A percentile compares a stretch with the other conserved stretches of the same genome.
phyloP scores from a whole-genome alignment of 2,113 vertebrate genomes.

The Canis aureus region DNA sequence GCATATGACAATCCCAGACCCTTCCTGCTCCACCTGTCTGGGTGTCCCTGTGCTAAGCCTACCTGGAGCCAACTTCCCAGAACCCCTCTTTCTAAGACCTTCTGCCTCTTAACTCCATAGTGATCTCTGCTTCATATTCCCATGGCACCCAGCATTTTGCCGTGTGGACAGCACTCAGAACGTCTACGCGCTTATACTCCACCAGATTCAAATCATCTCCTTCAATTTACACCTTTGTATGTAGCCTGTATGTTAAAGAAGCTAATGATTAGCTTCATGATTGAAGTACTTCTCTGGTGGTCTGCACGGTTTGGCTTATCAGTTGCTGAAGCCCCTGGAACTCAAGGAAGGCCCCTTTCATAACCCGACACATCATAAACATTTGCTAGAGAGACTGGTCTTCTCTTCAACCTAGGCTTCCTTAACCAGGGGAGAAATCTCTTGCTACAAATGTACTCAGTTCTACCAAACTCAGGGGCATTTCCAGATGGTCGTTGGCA shows the following conservation, averaged over 20 bases:
- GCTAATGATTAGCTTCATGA: accelerated
- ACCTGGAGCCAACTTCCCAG: accelerated
- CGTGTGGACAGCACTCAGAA: accelerated
- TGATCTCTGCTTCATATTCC: background rate
- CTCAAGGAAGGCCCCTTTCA: background rate
- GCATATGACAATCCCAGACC: accelerated
- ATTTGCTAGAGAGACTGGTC: accelerated
- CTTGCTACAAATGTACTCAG: too few relatives aligned
- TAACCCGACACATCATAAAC: background rate
- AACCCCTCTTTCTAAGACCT: background rate
- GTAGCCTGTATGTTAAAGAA: too few relatives aligned
- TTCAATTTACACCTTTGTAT: accelerated
- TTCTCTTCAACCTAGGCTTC: background rate
- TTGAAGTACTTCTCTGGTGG: accelerated
- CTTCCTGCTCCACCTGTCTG: background rate
- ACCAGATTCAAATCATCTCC: too few relatives aligned
- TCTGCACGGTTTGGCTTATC: background rate
- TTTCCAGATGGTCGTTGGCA: background rate
- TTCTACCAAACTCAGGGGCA: too few relatives aligned
- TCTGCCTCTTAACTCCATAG: too few relatives aligned
- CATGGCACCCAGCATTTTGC: accelerated
- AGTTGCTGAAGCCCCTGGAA: accelerated
- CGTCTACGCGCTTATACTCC: accelerated
- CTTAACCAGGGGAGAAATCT: background rate
- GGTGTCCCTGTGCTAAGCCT: accelerated